Evolutionary conservation across 2,888 invertebrate species (phyloP).

Genomic region (Ypsolopha sequella): DNA sequence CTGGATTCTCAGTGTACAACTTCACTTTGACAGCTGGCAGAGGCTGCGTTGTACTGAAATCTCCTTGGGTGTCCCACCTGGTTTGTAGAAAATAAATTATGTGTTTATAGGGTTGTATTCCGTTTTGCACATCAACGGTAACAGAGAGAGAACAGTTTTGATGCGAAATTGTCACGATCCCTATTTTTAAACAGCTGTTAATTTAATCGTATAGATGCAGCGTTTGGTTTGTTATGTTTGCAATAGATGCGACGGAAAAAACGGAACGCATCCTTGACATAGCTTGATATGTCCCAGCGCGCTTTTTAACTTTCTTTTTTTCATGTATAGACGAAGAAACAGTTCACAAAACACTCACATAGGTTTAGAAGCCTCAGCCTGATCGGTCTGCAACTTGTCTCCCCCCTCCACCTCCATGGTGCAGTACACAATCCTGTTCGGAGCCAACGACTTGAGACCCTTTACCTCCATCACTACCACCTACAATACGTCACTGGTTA

Average conservation of each 20-base stretch:
- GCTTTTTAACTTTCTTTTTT: too few relatives aligned
- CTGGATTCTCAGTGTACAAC: slow-evolving; percentile 96
- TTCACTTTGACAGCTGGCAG: slow-evolving; percentile 98
- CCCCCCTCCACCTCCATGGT: slow-evolving; percentile 99
- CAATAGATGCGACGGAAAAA: too few relatives aligned
- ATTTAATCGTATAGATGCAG: too few relatives aligned
- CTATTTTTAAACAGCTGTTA: background rate
- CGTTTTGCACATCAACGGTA: background rate
- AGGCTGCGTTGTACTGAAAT: slow-evolving; percentile 98
- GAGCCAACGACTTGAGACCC: slow-evolving; percentile 95
- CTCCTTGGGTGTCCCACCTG: slow-evolving; percentile 99
- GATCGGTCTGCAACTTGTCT: slow-evolving; percentile 98
- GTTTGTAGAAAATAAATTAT: background rate
- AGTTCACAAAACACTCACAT: slow-evolving; percentile 77
- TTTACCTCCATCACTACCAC: slow-evolving; percentile 99
- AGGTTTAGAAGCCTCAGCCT: slow-evolving; percentile 99
- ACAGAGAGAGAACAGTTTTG: too few relatives aligned
- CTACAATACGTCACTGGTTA: slow-evolving; percentile 45
- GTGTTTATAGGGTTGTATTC: too few relatives aligned
- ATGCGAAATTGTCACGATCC: too few relatives aligned
- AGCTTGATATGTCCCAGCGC: too few relatives aligned
- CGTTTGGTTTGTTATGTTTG: too few relatives aligned
- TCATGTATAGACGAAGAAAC: too few relatives aligned
- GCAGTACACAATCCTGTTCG: slow-evolving; percentile 98
- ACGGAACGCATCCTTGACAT: too few relatives aligned